Evolutionary conservation across 2,888 invertebrate species (phyloP).

Genomic region (Spisula solida): DNA sequence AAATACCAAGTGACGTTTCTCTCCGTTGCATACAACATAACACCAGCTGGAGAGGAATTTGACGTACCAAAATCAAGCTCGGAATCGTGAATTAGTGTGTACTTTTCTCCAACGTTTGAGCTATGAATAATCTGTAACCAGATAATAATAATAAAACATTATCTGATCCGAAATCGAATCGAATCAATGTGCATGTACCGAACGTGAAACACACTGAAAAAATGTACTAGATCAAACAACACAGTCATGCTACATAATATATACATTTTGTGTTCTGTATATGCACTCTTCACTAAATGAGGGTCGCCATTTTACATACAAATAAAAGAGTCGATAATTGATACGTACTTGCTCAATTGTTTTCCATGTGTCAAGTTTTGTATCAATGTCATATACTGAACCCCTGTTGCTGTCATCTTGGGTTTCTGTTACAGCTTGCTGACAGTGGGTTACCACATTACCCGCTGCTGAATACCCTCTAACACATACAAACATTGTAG

Average conservation of each 20-base stretch:
- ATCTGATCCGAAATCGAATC: no score
- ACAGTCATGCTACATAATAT: no score
- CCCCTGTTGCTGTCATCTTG: neutral
- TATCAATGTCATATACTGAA: conserved; percentile 53
- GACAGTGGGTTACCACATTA: conserved; percentile 12
- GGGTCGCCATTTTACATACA: no score
- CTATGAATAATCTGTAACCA: conserved; percentile 47
- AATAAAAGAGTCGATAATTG: neutral
- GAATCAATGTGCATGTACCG: no score
- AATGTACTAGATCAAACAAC: neutral
- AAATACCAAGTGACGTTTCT: conserved; percentile 60
- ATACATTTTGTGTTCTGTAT: no score
- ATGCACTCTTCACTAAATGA: no score
- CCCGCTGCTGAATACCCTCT: conserved; percentile 32
- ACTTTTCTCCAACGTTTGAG: conserved; percentile 38
- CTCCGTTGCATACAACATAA: conserved; percentile 36
- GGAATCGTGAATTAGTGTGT: conserved; percentile 30
- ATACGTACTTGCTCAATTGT: conserved; percentile 40
- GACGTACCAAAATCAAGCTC: conserved; percentile 58
- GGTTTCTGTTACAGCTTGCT: neutral
- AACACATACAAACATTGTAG: conserved; percentile 34
- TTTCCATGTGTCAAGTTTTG: conserved; percentile 11
- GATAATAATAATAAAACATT: no score
- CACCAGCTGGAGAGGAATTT: conserved; percentile 33
- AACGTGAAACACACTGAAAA: no score